Percentiles rank a stretch among this genome's conserved stretches.
Evolutionary conservation across 2,797 vertebrate species (phyloP).

Genomic region (Sebastes melanostomus): DNA sequence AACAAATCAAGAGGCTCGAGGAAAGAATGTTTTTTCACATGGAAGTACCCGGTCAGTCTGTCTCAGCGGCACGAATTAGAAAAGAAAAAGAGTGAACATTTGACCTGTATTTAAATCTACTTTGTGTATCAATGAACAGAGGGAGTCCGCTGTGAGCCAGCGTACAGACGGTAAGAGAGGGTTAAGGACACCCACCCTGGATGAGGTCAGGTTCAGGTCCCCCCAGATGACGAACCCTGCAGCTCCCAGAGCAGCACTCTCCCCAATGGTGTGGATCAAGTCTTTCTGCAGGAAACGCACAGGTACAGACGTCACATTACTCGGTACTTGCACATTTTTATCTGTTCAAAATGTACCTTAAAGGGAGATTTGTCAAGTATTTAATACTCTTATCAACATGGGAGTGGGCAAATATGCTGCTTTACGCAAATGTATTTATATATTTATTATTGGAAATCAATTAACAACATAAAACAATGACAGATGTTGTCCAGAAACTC

Average conservation of each 20-base stretch:
- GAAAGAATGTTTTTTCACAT: neutral
- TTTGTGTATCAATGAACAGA: neutral
- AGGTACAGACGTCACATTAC: neutral
- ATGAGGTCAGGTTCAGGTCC: conserved; percentile 85
- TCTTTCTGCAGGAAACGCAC: conserved; percentile 76
- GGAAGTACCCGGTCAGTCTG: neutral
- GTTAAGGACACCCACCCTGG: conserved; percentile 68
- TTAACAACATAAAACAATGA: too few relatives aligned
- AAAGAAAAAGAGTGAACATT: neutral
- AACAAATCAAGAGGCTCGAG: neutral
- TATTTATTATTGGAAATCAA: too few relatives aligned
- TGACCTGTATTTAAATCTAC: neutral
- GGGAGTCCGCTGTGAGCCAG: neutral
- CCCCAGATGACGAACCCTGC: conserved; percentile 85
- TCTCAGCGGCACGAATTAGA: neutral
- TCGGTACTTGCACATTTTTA: neutral
- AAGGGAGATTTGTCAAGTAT: too few relatives aligned
- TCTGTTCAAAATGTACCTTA: too few relatives aligned
- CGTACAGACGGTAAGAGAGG: neutral
- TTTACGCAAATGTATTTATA: too few relatives aligned
- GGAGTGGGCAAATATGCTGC: too few relatives aligned
- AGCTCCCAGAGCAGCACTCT: conserved; percentile 86
- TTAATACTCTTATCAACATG: too few relatives aligned
- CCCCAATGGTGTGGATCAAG: conserved; percentile 83
- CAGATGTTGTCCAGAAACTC: too few relatives aligned